Percentiles rank a stretch among this genome's conserved stretches.
Evolutionary conservation across 2,113 vertebrate species (phyloP).

Genomic region (Pandion haliaetus): DNA sequence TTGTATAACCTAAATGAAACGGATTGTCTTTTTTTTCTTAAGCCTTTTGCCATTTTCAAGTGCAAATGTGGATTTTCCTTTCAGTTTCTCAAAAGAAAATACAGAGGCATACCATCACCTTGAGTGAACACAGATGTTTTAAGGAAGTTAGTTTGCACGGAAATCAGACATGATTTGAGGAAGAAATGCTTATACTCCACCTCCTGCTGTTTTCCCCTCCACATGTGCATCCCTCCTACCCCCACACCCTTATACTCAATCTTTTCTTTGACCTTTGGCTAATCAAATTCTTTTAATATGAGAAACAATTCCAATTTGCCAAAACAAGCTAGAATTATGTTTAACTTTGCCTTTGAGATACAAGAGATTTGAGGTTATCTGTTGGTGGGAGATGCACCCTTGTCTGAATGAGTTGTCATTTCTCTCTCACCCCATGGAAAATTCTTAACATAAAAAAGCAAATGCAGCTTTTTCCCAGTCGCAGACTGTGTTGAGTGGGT

Average conservation of each 20-base stretch:
- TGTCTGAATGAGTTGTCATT: background rate
- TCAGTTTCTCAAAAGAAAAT: conserved; percentile 24
- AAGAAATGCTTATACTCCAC: conserved; percentile 22
- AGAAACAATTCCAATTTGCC: background rate
- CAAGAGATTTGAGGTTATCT: background rate
- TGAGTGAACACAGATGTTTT: conserved; percentile 64
- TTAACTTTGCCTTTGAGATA: background rate
- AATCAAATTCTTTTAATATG: background rate
- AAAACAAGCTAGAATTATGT: background rate
- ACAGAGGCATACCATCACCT: conserved; percentile 3
- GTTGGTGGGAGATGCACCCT: accelerated
- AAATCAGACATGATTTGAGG: conserved; percentile 42
- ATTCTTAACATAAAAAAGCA: background rate
- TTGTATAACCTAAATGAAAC: background rate
- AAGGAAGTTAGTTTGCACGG: background rate
- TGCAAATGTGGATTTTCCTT: conserved; percentile 10
- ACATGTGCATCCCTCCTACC: background rate
- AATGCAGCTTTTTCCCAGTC: background rate
- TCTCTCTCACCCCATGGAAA: background rate
- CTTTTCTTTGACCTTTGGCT: background rate
- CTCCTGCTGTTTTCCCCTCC: conserved; percentile 30
- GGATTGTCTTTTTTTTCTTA: background rate
- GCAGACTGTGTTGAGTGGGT: background rate
- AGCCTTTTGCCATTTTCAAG: background rate
- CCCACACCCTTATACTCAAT: background rate